Evolutionary conservation across 2,113 vertebrate genomes (phyloP).

Genomic region (Melanostigma gelatinosum): DNA sequence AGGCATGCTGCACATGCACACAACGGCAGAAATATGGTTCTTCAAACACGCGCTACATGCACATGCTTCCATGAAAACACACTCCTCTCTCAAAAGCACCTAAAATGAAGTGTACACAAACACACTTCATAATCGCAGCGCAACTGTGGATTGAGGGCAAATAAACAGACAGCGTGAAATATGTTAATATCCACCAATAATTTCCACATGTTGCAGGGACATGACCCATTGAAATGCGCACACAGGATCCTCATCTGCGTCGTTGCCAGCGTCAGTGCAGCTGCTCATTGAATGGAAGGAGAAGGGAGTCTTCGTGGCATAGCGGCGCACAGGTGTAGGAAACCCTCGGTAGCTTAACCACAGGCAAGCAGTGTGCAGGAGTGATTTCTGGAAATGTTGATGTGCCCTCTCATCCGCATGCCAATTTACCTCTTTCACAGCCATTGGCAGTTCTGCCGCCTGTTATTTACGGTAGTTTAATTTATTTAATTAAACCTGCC

Average conservation of each 20-base stretch:
- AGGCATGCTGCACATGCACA: constrained; percentile 2
- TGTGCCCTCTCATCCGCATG: not conserved
- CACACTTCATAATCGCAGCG: constrained; percentile 14
- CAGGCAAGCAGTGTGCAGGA: not conserved
- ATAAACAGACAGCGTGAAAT: constrained; percentile 26
- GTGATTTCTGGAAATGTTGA: not conserved
- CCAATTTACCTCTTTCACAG: not conserved
- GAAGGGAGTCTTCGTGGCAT: constrained; percentile 21
- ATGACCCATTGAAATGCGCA: not conserved
- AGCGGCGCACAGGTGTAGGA: not conserved
- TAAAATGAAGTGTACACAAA: constrained; percentile 19
- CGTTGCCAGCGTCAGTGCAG: not conserved
- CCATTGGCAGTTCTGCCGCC: not conserved
- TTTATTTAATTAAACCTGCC: too few relatives aligned
- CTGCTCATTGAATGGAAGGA: constrained; percentile 22
- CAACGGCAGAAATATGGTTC: not conserved
- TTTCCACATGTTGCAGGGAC: constrained; percentile 6
- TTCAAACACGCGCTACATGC: not conserved
- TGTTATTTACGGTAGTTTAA: too few relatives aligned
- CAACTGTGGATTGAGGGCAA: constrained; percentile 20
- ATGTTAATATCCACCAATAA: not conserved
- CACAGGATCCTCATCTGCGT: not conserved
- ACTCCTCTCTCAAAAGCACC: not conserved
- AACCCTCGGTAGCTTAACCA: not conserved
- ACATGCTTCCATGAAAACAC: not conserved